Evolutionary conservation across 2,888 invertebrate species (phyloP), one percentile per base, ranked within the genome.

Genomic region (Aspidapion aeneum): DNA sequence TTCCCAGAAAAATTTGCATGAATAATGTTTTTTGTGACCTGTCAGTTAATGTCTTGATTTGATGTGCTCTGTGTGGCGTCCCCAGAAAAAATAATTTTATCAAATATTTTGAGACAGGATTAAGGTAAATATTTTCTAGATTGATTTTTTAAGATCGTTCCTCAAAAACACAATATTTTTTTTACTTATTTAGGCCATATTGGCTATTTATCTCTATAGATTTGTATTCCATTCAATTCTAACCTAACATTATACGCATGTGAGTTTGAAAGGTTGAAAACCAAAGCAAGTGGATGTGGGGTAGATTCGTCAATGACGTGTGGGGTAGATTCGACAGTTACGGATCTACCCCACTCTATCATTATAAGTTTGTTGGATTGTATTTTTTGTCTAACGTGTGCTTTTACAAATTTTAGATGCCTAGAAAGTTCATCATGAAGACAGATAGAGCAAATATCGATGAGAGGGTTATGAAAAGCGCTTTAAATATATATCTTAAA

Each of bases 371-470:
- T 35, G 35, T 12, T 35, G 35, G n/a, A n/a, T n/a, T n/a, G 5
- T 35, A 35, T 35, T 7, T 35, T 7, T 35, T 35, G 3, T 35
- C 12, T 7, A 35, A 35, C 19, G 1, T 20, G n/a, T n/a, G n/a
- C n/a, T n/a, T n/a, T n/a, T n/a, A n/a, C n/a, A n/a, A n/a, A n/a
- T 55, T 60, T 54, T 22, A 60, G 60, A 60, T 60, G 60, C 60
- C 60, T 19, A 18, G 60, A 18, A 61, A 55, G 56, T 61, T 55
- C 21, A 56, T 35, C 7, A 61, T 18, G 49, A 61, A 56, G 50
- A 61, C 56, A 19, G 56, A 61, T 48, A 61, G 61, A 48, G 61
- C 52, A n/a, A 20, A 61, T 48, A 61, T 60, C 22, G 55, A 60
- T 55, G 60, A 61, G 18, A 54, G 1, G 2, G 50, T 20, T 49